A percentile compares a stretch with the other conserved stretches of the same genome.
phyloP scores from a whole-genome alignment of 2,113 vertebrate genomes.

The Trachemys scripta region DNA sequence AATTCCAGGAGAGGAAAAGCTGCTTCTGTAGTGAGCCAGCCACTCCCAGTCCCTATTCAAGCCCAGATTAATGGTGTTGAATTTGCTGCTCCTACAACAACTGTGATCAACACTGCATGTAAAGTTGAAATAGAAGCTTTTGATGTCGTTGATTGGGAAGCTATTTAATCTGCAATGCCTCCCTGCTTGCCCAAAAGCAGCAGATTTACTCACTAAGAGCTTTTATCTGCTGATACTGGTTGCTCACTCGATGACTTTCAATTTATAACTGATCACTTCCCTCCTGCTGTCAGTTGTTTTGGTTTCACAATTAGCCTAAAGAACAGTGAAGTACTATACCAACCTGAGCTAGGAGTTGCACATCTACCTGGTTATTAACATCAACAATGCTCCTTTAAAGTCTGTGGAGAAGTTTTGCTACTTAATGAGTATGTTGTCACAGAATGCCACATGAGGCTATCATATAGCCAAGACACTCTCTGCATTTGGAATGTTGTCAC shows the following conservation, averaged over 20 bases:
- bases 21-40: no score
- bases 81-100: no score
- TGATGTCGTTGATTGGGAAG: not conserved
- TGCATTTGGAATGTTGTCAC: not conserved
- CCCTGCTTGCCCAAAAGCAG: not conserved
- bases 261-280: not conserved
- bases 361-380: not conserved
- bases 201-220: not conserved
- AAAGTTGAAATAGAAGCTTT: no score
- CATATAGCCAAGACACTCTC: not conserved
- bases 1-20: no score
- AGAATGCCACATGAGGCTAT: not conserved
- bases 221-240: not conserved
- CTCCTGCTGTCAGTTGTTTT: not conserved
- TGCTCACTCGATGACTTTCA: not conserved
- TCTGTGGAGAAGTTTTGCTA: not conserved
- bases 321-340: not conserved
- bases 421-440: not conserved
- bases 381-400: not conserved
- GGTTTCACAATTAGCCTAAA: not conserved
- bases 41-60: no score
- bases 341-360: not conserved
- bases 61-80: no score
- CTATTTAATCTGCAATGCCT: not conserved
- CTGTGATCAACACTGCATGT: no score